Conservation (phyloP, 2,113 vertebrate genomes). For the Xyrauchen texanus region DNA sequence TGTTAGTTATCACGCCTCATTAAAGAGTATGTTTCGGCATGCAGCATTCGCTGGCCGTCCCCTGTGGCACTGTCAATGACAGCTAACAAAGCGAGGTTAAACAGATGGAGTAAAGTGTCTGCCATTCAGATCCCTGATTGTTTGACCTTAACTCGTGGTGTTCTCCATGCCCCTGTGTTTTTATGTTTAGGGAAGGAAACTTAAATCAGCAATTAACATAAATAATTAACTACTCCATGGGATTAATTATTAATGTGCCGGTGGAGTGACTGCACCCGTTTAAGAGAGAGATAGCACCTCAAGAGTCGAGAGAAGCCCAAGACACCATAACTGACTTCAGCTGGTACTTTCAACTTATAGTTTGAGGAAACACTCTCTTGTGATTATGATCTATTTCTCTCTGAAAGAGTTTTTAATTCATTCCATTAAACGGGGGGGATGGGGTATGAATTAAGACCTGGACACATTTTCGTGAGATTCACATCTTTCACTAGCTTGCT, state of each 20-base stretch:
- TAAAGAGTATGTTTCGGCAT: background rate
- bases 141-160: conserved; percentile 81
- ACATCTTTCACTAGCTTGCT: too few species aligned
- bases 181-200: conserved; percentile 82
- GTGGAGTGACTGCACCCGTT: conserved; percentile 79
- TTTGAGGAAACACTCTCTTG: background rate
- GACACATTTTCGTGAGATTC: too few species aligned
- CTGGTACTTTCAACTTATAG: background rate
- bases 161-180: conserved; percentile 53
- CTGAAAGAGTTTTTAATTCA: too few species aligned
- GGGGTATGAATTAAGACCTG: too few species aligned
- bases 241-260: conserved; percentile 93
- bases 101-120: conserved; percentile 42
- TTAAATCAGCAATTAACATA: conserved; percentile 92
- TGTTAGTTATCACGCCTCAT: background rate
- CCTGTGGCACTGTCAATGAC: conserved; percentile 5
- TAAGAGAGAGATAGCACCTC: conserved; percentile 70
- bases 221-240: conserved; percentile 86
- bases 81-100: conserved; percentile 35
- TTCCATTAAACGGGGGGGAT: too few species aligned
- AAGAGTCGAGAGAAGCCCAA: background rate
- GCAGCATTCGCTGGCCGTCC: background rate
- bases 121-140: conserved; percentile 19
- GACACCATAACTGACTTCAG: background rate
- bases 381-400: too few species aligned